Percentiles rank a stretch among this genome's conserved stretches.
phyloP scores from a whole-genome alignment of 2,797 vertebrate species.

The Chiloscyllium punctatum region DNA sequence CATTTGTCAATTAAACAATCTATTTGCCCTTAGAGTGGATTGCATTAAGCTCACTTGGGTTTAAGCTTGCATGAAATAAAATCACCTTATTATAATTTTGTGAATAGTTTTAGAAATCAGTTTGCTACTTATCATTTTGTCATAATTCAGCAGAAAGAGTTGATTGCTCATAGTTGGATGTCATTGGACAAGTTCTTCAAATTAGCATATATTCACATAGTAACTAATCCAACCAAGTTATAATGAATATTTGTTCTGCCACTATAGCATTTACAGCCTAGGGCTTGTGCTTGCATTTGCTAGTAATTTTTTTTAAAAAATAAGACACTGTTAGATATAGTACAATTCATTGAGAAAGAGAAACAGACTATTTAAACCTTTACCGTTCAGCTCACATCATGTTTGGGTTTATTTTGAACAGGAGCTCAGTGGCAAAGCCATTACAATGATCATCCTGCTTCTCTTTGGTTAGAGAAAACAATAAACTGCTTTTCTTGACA shows the following conservation, averaged over 20 bases:
- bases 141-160: neutral
- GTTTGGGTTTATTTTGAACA: neutral
- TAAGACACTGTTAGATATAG: neutral
- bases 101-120: neutral
- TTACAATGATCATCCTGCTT: neutral
- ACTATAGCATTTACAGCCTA: neutral
- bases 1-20: constrained; percentile 36
- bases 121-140: neutral
- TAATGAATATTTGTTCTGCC: neutral
- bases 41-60: neutral
- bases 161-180: neutral
- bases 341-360: neutral
- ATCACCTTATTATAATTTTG: neutral
- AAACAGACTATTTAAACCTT: neutral
- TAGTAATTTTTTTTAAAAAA: neutral
- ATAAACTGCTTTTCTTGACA: neutral
- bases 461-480: neutral
- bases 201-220: neutral
- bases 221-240: neutral
- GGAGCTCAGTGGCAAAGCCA: neutral
- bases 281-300: neutral
- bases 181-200: neutral
- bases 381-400: neutral
- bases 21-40: neutral
- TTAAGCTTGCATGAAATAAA: constrained; percentile 34